A percentile compares a stretch with the other conserved stretches of the same genome.
These are phyloP conservation scores for Pristionchus entomophagus DNA, from an alignment of 2,888 invertebrate species.

Conservation along the genomic window DNA sequence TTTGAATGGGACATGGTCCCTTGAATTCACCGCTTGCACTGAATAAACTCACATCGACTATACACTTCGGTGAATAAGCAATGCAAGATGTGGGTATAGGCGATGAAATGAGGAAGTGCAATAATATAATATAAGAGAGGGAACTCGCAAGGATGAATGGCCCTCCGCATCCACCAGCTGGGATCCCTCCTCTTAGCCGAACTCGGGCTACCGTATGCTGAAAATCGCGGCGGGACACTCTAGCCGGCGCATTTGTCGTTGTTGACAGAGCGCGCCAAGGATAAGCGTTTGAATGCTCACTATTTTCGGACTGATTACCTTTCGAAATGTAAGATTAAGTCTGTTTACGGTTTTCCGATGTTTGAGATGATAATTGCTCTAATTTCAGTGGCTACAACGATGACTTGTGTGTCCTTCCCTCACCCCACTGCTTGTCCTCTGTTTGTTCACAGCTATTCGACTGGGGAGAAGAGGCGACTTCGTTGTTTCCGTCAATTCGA, in stretches of 20 bases:
- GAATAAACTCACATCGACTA: not conserved
- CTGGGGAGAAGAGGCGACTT: not conserved
- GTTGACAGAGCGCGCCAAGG: not conserved
- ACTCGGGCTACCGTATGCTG: not conserved
- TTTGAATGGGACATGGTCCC: not conserved
- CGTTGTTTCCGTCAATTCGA: not conserved
- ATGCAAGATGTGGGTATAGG: not conserved
- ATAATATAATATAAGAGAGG: not conserved
- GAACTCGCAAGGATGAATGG: not conserved
- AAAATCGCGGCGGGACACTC: conserved; percentile 20
- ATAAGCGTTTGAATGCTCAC: not conserved
- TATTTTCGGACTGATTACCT: too few species aligned
- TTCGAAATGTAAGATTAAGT: too few species aligned
- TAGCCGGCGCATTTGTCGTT: not conserved
- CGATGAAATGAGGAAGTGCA: conserved; percentile 10
- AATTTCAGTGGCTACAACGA: not conserved
- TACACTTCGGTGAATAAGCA: not conserved
- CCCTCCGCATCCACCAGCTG: not conserved
- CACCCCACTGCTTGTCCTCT: not conserved
- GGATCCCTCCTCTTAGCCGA: not conserved
- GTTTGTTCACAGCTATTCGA: conserved; percentile 20
- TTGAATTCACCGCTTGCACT: not conserved
- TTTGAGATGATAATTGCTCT: too few species aligned
- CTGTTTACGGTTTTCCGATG: too few species aligned
- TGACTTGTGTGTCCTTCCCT: conserved; percentile 29